Base-by-base conservation (phyloP, 92 coral and sea anemone genomes). In the Isaurus tuberculatus region DNA sequence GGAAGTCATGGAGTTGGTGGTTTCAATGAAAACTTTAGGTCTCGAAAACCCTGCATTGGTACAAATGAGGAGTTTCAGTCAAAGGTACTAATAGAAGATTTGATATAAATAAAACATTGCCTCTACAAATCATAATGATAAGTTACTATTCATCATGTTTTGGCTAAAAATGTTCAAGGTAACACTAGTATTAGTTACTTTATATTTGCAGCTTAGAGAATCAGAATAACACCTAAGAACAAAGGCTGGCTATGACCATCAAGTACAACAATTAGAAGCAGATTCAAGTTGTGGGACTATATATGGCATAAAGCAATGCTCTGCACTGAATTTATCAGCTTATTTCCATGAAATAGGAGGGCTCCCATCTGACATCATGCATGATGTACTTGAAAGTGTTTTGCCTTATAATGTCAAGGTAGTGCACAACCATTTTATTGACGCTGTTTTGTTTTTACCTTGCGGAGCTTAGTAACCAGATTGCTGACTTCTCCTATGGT, bases 1-100 rank as follows among this genome's bases (percentile, higher is more conserved):
- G 88, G 90, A 11, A 86, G 93, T 64, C 86, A 90, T 78, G 36
- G 55, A 7, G 37, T 75, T 22, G 93, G 93, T 49, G 90, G 93
- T 19, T 90, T 90, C 49, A 83, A 83, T 86, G 93, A 90, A 44
- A 79, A 88, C 85, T 86, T 90, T 65, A 69, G 70, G 17, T 88
- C 88, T 19, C 30, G n/a, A 42, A 90, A 85, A 75, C 79, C 86
- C 7, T 87, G 93, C 67, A 86, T 86, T 88, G 90, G 93, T 31
- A 69, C 79, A 33, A 64, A 60, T 30, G 86, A 49, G 43, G 88
- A 86, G 29, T 75, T 90, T 73, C 93, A 90, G 73, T 16, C 43
- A 22, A 90, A 86, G 88, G 93, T 87, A 64, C 70, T 48, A 48
- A 2, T 48, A 8, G 14, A 6, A 68, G 44, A 51, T 73, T 57